Percentiles rank a stretch among this genome's conserved stretches.
Evolutionary conservation across 2,797 vertebrate species (phyloP).

Genomic region (Allobates femoralis): DNA sequence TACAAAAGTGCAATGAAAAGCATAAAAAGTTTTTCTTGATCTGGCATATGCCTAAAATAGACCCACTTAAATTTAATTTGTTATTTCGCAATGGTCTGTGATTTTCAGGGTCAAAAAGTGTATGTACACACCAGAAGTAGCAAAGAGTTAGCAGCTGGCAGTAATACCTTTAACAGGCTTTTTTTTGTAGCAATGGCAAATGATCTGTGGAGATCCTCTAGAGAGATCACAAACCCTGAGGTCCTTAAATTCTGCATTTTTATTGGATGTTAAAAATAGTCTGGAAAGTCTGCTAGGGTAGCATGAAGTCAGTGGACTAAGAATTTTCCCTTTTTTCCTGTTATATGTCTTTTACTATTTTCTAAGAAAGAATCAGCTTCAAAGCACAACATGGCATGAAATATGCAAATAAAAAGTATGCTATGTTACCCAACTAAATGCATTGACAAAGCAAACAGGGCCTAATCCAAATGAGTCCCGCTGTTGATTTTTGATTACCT

Average conservation of each 20-base stretch:
- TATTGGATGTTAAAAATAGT: constrained; percentile 4
- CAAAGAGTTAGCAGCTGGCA: not conserved
- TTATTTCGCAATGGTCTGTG: not conserved
- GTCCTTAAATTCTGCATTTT: not conserved
- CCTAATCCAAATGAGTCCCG: no score
- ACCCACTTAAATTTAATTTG: not conserved
- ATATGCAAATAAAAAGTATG: not conserved
- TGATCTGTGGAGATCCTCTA: not conserved
- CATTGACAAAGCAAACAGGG: no score
- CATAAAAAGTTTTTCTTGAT: not conserved
- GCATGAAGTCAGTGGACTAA: not conserved
- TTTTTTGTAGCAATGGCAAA: not conserved
- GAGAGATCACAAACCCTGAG: not conserved
- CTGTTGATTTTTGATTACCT: no score
- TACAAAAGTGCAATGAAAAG: not conserved
- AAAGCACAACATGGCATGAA: not conserved
- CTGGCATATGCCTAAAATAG: not conserved
- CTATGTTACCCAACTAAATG: no score
- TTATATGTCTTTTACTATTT: not conserved
- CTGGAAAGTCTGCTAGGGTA: not conserved
- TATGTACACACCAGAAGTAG: not conserved
- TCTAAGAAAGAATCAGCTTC: not conserved
- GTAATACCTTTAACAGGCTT: not conserved
- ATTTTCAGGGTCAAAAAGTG: constrained; percentile 7
- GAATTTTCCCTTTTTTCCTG: not conserved